Evolutionary conservation across 2,888 invertebrate genomes (phyloP), one percentile per base, ranked within the genome.

Genomic region (Drosophila cracens): DNA sequence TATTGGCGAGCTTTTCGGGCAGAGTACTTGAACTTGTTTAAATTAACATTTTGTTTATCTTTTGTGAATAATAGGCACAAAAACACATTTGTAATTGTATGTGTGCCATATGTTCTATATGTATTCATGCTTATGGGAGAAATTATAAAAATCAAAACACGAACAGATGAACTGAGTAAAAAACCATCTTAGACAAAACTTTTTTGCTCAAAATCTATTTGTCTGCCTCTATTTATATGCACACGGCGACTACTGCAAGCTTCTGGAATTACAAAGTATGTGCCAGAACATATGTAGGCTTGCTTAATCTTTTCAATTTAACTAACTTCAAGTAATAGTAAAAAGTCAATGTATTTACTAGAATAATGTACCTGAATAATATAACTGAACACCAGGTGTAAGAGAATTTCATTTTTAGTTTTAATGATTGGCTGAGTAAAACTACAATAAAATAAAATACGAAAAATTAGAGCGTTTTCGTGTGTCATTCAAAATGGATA

Each of bases 401-500:
- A 10, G 18, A 25, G 11, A 49, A 29, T 18, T 11, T 11, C 11
- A 11, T 18, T 13, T 18, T 29, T 11, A n/a, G 10, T n/a, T 51
- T 51, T n/a, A 29, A 2, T 29, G 13, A n/a, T 29, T 21, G 21
- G 13, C 38, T 38, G 21, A 29, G 8, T 57, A n/a, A 49, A 29
- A 36, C 27, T 18, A 25, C n/a, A 7, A 33, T 21, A 31, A 25
- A 54, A 31, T 58, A 36, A 58, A 66, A 54, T 33, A 40, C 8
- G 60, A 61, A 40, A 49, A n/a, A 52, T 52, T 46, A 21, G 36
- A 54, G 21, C 53, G 60, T 56, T 54, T 74, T 49, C 61, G 48
- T 46, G 54, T 53, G 29, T 52, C 36, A 46, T 65, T 21, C 51
- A 29, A 52, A 56, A 88, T 89, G 89, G 84, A 87, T 66, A 56